Evolutionary conservation across 1,140 invertebrate genomes (phyloP).

Genomic region (Drosophila biarmipes): DNA sequence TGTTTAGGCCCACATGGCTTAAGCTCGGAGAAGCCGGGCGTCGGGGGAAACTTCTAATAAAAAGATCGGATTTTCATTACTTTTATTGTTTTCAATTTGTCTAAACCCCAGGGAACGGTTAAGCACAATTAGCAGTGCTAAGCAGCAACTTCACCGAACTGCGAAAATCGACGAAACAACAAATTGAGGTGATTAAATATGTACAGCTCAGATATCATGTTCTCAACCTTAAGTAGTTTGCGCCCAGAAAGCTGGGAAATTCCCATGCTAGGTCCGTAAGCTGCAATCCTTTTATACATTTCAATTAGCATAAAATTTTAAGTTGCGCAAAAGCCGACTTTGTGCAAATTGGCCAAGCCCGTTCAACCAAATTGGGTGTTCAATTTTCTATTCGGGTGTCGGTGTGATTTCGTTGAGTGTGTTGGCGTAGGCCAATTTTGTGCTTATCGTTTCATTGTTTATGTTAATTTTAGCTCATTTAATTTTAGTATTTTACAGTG

Average conservation of each 20-base stretch:
- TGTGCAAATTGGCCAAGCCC: conserved; percentile 46
- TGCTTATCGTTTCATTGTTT: conserved; percentile 80
- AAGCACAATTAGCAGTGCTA: neutral
- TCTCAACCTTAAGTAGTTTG: neutral
- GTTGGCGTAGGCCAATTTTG: conserved; percentile 52
- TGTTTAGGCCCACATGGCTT: neutral
- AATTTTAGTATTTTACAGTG: conserved; percentile 70
- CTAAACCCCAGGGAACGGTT: no score
- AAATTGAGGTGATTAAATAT: conserved; percentile 1
- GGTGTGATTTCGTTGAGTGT: conserved; percentile 12
- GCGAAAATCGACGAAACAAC: neutral
- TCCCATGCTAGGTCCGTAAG: neutral
- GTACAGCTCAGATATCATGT: neutral
- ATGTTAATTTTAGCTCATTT: conserved; percentile 78
- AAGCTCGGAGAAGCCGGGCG: neutral
- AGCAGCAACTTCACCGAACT: neutral
- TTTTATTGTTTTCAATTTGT: neutral
- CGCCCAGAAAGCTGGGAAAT: no score
- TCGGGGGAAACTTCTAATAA: neutral
- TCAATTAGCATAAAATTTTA: conserved; percentile 47
- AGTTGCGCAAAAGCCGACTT: conserved; percentile 22
- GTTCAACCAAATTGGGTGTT: conserved; percentile 75
- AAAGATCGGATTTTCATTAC: neutral
- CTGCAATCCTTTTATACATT: conserved; percentile 12
- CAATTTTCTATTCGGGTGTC: conserved; percentile 55